phyloP scores from a whole-genome alignment of 2,888 invertebrate genomes.

The Drosophila algonquin region DNA sequence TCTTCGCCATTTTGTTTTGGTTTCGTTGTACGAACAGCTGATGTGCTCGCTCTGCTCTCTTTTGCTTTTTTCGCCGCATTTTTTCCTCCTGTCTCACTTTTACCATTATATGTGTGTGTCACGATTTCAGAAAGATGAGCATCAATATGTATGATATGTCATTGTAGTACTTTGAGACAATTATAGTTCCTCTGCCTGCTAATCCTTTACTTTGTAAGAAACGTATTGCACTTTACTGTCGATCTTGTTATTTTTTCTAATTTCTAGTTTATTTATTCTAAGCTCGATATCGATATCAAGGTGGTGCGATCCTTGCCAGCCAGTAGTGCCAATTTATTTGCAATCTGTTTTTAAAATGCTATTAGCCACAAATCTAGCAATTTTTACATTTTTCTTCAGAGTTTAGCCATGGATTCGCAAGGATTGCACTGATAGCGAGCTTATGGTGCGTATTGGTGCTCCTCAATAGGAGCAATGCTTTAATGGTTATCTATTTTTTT shows the following conservation, averaged over 20 bases:
- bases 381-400: too few species aligned
- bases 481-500: too few species aligned
- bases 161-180: neutral
- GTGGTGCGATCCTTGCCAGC: too few species aligned
- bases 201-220: neutral
- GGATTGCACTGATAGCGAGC: too few species aligned
- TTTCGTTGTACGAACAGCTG: slow-evolving; percentile 58
- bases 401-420: too few species aligned
- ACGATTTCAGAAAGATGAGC: neutral
- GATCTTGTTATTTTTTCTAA: neutral
- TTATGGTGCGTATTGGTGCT: too few species aligned
- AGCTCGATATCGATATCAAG: slow-evolving; percentile 2
- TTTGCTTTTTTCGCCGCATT: slow-evolving; percentile 35
- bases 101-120: slow-evolving; percentile 12
- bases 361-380: too few species aligned
- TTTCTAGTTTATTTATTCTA: neutral
- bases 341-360: too few species aligned
- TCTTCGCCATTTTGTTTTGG: slow-evolving; percentile 59
- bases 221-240: neutral
- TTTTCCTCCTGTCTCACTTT: slow-evolving; percentile 47
- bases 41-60: slow-evolving; percentile 35
- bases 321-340: too few species aligned
- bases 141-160: neutral
- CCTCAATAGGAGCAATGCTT: too few species aligned
- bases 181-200: neutral